phyloP scores from a whole-genome alignment of 2,797 vertebrate species.

The Sebastes oblongus region DNA sequence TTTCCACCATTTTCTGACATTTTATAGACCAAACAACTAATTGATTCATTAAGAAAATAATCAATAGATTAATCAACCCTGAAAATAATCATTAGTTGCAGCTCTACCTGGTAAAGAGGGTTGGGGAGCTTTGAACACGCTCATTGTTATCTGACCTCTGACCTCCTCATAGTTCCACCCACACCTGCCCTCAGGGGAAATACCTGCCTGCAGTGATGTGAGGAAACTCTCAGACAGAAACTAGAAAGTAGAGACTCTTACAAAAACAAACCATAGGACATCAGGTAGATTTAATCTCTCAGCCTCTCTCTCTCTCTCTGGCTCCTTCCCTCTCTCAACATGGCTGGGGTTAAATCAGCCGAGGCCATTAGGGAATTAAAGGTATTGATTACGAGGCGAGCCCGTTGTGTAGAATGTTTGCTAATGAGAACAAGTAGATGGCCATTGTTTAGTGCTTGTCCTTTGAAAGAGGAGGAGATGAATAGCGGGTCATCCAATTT shows the following conservation, averaged over 20 bases:
- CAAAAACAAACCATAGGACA: conserved; percentile 44
- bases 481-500: conserved; percentile 40
- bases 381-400: conserved; percentile 69
- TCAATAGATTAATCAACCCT: not conserved
- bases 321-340: conserved; percentile 34
- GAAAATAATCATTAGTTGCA: not conserved
- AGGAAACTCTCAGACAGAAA: conserved; percentile 41
- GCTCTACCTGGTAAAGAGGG: not conserved
- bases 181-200: conserved; percentile 47
- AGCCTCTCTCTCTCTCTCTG: not conserved
- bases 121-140: conserved; percentile 17
- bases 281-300: conserved; percentile 53
- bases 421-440: conserved; percentile 66
- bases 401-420: conserved; percentile 58
- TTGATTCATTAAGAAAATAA: too few relatives aligned
- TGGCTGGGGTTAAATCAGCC: conserved; percentile 29
- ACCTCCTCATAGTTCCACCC: conserved; percentile 42
- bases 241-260: conserved; percentile 15
- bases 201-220: conserved; percentile 43
- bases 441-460: conserved; percentile 57
- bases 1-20: too few relatives aligned
- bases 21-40: too few relatives aligned
- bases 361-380: conserved; percentile 73
- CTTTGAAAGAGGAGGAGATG: conserved; percentile 34
- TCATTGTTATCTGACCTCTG: conserved; percentile 60